Evolutionary conservation across 2,888 invertebrate species (phyloP), one percentile per base, ranked within the genome.

Genomic region (Leptinotarsa tumamoca): DNA sequence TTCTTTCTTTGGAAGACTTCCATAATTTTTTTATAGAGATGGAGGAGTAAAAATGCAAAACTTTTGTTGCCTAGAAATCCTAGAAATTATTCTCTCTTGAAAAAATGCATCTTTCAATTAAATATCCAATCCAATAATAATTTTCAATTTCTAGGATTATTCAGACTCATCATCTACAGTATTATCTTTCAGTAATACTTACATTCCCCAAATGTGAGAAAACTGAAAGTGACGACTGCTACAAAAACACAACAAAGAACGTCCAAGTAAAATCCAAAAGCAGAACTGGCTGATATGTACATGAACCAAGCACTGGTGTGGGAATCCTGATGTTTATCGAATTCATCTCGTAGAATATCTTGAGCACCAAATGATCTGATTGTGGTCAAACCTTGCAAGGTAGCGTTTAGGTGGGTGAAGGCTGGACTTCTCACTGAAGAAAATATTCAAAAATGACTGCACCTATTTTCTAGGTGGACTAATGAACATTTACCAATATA

Each of bases 351-450:
- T 68, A 96, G 90, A 7, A 92, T 91, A 2, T 90, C 84, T 86
- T 95, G 92, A 0, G 94, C 93, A 2, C 91, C 90, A 83, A 93
- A 95, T 0, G 96, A 94, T 73, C 97, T 89, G 67, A 97, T 94
- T 0, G 96, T 95, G 0, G 94, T 92, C 27, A 96, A 87, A 0
- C 96, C 96, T 81, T 94, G 92, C 4, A 97, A 89, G 0, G 95
- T 93, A 13, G 95, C 93, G 84, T 93, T 95, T 54, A 96, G 89
- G 86, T 96, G 96, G 1, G 94, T 92, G 86, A 95, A 96, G 0
- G 96, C 94, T 1, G 96, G 96, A 84, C 95, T 95, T 73, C 95
- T 91, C 81, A 95, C 96, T 96, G 89, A 14, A 23, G 15, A 5
- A 71, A 86, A 23, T 58, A 58, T 58, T 23, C 80, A 69, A 67